Base-by-base conservation (phyloP, 2,113 vertebrate genomes). In the Hippolais icterina region DNA sequence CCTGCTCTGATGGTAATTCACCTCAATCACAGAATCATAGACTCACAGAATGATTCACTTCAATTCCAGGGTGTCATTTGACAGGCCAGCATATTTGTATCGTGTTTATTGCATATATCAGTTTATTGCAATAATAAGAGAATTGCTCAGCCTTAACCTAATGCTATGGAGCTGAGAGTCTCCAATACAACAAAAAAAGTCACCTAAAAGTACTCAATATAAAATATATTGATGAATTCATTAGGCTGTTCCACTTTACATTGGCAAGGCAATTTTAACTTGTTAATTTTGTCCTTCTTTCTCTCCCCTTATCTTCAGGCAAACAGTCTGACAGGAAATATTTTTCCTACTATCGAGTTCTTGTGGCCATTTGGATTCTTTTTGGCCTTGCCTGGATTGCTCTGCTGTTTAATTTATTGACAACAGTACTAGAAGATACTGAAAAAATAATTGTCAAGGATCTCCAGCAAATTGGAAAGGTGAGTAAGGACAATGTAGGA, bases 361-460 rank as follows among this genome's bases (percentile, higher is more conserved):
- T 98, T 7, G 92, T 97, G 65, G 91, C 92, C 14, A 93, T 97
- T 89, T 98, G 98, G 98, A 97, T 97, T 89, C 78, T 97, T 24
- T 98, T 97, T 19, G 97, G 97, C 35, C 97, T 98, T 85, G 94
- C 97, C 66, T 98, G 97, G 97, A 97, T 98, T 70, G 96, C 97
- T 64, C 91, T 98, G 41, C 88, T 98, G 11, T 98, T 98, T 91
- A 96, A 97, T 92, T 91, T 98, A 71, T 63, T 98, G 93, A 97
- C 87, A 93, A 96, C 89, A 3, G 19, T 96, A 49, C 50, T 98
- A 29, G 96, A 97, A 95, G 96, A 97, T 56, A 96, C 95, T 29
- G 93, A 97, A 94, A 97, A 95, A 94, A 98, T 95, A 81, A 90
- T 98, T 66, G 91, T 69, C 75, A 92, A 95, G 85, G 95, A 97